These are phyloP conservation scores for Platichthys stellatus DNA, from an alignment of 2,113 vertebrate genomes.

Conservation along the genomic window DNA sequence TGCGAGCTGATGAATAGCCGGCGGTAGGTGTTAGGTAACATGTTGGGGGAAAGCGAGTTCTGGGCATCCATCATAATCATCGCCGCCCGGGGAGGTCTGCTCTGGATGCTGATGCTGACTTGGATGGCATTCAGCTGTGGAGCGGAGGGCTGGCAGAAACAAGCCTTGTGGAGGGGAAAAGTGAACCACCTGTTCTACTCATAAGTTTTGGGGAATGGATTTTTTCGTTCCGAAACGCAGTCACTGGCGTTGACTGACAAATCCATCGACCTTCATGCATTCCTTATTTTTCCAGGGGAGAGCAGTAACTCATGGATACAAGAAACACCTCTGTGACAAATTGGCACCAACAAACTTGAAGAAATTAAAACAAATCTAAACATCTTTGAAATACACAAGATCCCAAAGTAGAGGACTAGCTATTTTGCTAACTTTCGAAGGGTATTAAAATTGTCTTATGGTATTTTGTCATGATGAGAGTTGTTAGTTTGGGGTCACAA, in stretches of 20 bases:
- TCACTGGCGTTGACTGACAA: background rate
- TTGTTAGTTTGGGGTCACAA: too few relatives aligned
- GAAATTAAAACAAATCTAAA: background rate
- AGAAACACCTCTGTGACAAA: background rate
- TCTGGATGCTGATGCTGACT: conserved; percentile 33
- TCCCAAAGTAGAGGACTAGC: too few relatives aligned
- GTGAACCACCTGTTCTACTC: conserved; percentile 3
- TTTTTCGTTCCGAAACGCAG: background rate
- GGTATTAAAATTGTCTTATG: too few relatives aligned
- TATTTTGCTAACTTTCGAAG: background rate
- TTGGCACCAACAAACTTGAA: background rate
- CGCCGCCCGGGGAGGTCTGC: conserved; percentile 45
- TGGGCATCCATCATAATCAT: conserved; percentile 59
- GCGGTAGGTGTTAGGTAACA: conserved; percentile 53
- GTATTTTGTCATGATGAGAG: too few relatives aligned
- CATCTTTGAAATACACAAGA: too few relatives aligned
- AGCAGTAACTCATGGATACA: background rate
- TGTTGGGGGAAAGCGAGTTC: conserved; percentile 32
- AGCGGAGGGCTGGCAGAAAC: background rate
- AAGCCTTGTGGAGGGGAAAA: background rate
- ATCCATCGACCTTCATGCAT: background rate
- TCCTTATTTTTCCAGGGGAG: background rate
- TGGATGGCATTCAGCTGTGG: conserved; percentile 13
- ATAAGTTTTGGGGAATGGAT: too few relatives aligned
- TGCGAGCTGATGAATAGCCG: conserved; percentile 65